phyloP scores from a whole-genome alignment of 1,140 invertebrate genomes.

The Berghia stephanieae region DNA sequence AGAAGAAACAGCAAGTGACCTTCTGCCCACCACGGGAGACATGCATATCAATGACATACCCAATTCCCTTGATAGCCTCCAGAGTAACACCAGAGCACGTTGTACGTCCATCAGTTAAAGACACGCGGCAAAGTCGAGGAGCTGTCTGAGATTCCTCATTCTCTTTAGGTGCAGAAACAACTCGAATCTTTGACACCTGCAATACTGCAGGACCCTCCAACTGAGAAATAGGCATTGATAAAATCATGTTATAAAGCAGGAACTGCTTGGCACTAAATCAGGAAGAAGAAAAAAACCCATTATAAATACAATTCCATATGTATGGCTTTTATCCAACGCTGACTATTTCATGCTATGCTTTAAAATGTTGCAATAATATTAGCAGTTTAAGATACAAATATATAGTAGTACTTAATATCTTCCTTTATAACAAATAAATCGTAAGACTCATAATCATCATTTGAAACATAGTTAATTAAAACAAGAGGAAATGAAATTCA shows the following conservation, averaged over 20 bases:
- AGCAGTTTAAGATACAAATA: too few species aligned
- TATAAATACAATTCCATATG: background rate
- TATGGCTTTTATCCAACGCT: too few species aligned
- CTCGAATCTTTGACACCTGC: conserved; percentile 87
- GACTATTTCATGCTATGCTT: too few species aligned
- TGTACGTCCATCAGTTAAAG: conserved; percentile 84
- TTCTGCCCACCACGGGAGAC: too few species aligned
- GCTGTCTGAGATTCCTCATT: conserved; percentile 85
- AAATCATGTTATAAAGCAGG: background rate
- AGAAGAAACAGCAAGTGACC: too few species aligned
- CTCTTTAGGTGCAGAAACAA: conserved; percentile 87
- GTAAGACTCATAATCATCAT: background rate
- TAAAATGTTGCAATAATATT: too few species aligned
- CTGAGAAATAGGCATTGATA: conserved; percentile 44
- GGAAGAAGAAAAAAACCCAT: too few species aligned
- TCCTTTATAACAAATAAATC: background rate
- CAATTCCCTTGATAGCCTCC: conserved; percentile 69
- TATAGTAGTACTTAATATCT: too few species aligned
- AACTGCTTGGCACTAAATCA: too few species aligned
- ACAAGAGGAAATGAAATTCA: background rate
- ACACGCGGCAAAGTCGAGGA: conserved; percentile 83
- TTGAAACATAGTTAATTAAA: background rate
- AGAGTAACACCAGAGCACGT: conserved; percentile 81
- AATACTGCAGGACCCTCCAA: conserved; percentile 79
- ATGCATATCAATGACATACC: conserved; percentile 56